Percentiles rank a stretch among this genome's conserved stretches.
Conservation (phyloP, 2,113 vertebrate species). For the Amblyornis subalaris region DNA sequence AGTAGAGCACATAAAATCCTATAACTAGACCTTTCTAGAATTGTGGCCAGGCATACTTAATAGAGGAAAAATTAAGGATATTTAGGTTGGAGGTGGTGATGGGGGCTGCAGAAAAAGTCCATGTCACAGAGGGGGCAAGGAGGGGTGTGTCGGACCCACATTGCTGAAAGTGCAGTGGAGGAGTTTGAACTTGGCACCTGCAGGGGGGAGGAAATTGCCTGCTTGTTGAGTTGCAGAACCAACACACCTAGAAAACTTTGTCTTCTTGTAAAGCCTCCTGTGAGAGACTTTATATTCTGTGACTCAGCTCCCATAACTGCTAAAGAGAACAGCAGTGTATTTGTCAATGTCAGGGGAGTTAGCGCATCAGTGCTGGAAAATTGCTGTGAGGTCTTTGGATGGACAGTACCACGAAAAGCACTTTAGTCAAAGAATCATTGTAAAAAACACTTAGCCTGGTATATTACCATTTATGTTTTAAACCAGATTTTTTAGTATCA, state of each 20-base stretch:
- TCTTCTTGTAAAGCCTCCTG: neutral
- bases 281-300: slow-evolving; percentile 16
- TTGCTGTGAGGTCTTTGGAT: slow-evolving; percentile 30
- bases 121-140: neutral
- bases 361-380: neutral
- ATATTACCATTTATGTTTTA: neutral
- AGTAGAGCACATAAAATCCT: neutral
- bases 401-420: neutral
- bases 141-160: neutral
- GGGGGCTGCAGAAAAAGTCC: neutral
- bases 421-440: neutral
- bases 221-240: neutral
- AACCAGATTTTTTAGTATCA: neutral
- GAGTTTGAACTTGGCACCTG: fast-evolving
- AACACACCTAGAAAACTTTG: neutral
- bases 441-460: neutral
- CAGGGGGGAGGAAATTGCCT: neutral
- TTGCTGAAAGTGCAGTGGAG: neutral
- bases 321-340: neutral
- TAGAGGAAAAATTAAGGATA: neutral
- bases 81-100: neutral
- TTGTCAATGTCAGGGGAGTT: slow-evolving; percentile 32
- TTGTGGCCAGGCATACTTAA: neutral
- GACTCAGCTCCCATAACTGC: slow-evolving; percentile 27
- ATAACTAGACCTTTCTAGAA: neutral